Percentiles rank a stretch among this genome's conserved stretches.
These are phyloP conservation scores for Thelaira solivaga DNA, from an alignment of 2,888 invertebrate species.

Conservation along the genomic window DNA sequence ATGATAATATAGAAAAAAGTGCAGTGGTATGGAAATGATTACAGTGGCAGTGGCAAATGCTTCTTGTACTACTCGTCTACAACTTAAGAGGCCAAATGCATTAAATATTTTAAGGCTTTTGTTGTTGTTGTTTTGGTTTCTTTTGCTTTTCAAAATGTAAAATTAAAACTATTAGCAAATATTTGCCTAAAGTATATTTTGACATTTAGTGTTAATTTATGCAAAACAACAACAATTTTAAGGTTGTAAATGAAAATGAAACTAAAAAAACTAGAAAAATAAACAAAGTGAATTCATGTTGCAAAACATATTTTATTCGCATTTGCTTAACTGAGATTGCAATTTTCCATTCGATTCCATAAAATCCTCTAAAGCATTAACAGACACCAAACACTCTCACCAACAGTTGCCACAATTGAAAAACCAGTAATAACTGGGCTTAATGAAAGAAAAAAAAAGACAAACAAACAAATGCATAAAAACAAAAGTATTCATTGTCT, in stretches of 20 bases:
- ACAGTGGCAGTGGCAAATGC: constrained; percentile 13
- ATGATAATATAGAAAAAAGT: constrained; percentile 24
- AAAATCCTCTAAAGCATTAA: constrained; percentile 22
- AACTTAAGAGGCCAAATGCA: constrained; percentile 23
- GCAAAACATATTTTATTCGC: constrained; percentile 25
- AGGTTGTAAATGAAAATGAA: constrained; percentile 35
- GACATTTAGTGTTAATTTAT: constrained; percentile 63
- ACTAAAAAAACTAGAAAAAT: constrained; percentile 8
- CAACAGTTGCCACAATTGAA: constrained; percentile 24
- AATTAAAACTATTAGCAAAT: constrained; percentile 63
- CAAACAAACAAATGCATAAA: not conserved
- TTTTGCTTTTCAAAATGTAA: constrained; percentile 61
- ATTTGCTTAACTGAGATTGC: constrained; percentile 6
- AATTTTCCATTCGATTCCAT: constrained; percentile 28
- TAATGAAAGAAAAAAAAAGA: constrained; percentile 34
- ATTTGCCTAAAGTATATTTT: constrained; percentile 63
- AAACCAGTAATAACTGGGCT: constrained; percentile 38
- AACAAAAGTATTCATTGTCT: constrained; percentile 55
- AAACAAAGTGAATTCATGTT: not conserved
- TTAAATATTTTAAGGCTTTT: constrained; percentile 59
- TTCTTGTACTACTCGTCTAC: constrained; percentile 26
- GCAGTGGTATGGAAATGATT: constrained; percentile 31
- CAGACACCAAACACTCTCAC: constrained; percentile 9
- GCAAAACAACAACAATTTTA: constrained; percentile 32
- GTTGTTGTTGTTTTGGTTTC: too few relatives aligned